A percentile compares a stretch with the other conserved stretches of the same genome.
These are phyloP conservation scores for Melipona beecheii DNA, from an alignment of 2,888 invertebrate species.

Conservation along the genomic window DNA sequence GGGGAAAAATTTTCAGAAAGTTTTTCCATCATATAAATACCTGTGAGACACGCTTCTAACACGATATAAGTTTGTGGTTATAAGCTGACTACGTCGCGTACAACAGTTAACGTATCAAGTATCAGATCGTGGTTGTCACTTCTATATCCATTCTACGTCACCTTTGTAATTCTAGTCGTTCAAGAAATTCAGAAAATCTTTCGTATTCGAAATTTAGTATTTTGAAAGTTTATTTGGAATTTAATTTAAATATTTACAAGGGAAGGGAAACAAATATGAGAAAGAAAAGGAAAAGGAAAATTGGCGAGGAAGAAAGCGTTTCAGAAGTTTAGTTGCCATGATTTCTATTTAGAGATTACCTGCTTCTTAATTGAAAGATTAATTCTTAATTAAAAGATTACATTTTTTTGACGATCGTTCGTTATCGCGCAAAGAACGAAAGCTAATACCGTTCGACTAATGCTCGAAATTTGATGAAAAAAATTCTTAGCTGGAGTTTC, in stretches of 20 bases:
- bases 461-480: too few species aligned
- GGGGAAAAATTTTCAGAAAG: slow-evolving; percentile 11
- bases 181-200: not conserved
- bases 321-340: too few species aligned
- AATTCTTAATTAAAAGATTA: too few species aligned
- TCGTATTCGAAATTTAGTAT: not conserved
- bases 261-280: too few species aligned
- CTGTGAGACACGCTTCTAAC: not conserved
- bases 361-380: too few species aligned
- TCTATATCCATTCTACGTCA: not conserved
- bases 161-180: not conserved
- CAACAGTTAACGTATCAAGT: not conserved
- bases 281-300: too few species aligned
- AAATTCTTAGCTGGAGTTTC: not conserved
- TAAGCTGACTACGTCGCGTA: slow-evolving; percentile 3
- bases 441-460: too few species aligned
- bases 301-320: too few species aligned
- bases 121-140: not conserved
- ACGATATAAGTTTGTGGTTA: slow-evolving; percentile 23
- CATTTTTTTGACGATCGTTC: too few species aligned
- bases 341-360: too few species aligned
- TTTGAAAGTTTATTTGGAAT: not conserved
- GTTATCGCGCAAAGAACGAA: too few species aligned
- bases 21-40: slow-evolving; percentile 14
- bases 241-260: too few species aligned